Conservation (phyloP, 2,113 vertebrate species). For the Cnemophilus loriae region DNA sequence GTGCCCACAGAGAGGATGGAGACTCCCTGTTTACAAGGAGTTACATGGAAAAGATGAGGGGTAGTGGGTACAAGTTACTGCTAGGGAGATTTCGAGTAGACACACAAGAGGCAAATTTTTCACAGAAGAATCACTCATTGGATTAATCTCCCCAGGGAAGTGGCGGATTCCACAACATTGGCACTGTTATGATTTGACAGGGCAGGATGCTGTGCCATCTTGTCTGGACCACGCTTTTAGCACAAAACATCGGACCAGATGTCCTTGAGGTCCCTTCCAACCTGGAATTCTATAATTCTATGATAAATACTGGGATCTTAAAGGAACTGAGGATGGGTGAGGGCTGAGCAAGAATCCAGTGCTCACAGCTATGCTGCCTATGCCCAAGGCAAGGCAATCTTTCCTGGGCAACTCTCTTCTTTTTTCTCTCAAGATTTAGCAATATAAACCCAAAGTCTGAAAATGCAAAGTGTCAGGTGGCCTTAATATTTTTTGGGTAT, state of each 20-base stretch:
- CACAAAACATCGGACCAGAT: not conserved
- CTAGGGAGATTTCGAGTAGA: not conserved
- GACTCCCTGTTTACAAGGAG: not conserved
- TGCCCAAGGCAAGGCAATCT: not conserved
- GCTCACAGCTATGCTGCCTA: not conserved
- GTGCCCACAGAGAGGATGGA: not conserved
- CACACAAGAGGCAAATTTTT: not conserved
- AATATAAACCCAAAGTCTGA: not conserved
- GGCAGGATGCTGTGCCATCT: not conserved
- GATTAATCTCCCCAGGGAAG: not conserved
- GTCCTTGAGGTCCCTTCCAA: not conserved
- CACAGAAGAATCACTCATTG: not conserved
- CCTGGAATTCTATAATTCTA: not conserved
- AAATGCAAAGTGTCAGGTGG: not conserved
- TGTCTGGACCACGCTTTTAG: not conserved
- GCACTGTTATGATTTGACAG: not conserved
- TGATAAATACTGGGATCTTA: not conserved
- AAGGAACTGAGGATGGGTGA: not conserved
- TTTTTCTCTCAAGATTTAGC: not conserved
- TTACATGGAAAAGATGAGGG: not conserved
- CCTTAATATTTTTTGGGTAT: not conserved
- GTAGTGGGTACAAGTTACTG: not conserved
- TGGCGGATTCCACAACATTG: not conserved
- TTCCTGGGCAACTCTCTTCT: not conserved
- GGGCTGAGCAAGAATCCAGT: not conserved